Evolutionary conservation across 2,113 vertebrate genomes (phyloP), one percentile per base, ranked within the genome.

Genomic region (Nesoenas mayeri): DNA sequence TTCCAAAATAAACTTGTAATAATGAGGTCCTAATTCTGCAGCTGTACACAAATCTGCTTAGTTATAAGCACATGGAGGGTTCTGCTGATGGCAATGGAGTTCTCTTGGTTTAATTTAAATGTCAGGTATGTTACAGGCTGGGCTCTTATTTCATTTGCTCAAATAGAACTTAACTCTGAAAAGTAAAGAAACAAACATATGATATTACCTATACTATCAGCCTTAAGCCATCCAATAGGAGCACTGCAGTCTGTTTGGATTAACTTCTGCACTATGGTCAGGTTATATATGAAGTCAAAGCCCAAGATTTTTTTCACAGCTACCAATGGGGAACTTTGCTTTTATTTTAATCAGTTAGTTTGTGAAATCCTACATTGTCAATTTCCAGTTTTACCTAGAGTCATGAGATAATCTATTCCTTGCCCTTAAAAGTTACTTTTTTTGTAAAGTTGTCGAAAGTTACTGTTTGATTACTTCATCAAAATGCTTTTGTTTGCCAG

Each of bases 401-500:
- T 74, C 8, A 32, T 61, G 53, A 36, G 25, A 16, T 56, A 21
- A 19, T 44, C 9, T 85, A 7, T 62, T 57, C 38, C 40, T 26
- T 67, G 28, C 20, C 14, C 1, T 65, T 82, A 38, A 29, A 83
- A 57, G 9, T 48, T 66, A 12, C 51, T 66, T 5, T 7, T 6
- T 47, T 66, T 34, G 32, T 22, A 2, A 67, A 88, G 29, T 36
- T 61, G 32, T 42, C 24, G 31, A 71, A 48, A 60, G 56, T 65
- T 87, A 50, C 13, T 64, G 6, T 58, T 92, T 18, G 40, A 32
- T 79, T 92, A 11, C 50, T 96, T 82, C 79, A 44, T 89, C 13
- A 87, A 82, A 92, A 47, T 79, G 44, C 12, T 71, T 73, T 48
- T 84, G 48, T 85, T 94, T 87, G 10, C 22, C 61, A 85, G n/a